phyloP scores from a whole-genome alignment of 2,113 vertebrate species.

The Ranitomeya variabilis region DNA sequence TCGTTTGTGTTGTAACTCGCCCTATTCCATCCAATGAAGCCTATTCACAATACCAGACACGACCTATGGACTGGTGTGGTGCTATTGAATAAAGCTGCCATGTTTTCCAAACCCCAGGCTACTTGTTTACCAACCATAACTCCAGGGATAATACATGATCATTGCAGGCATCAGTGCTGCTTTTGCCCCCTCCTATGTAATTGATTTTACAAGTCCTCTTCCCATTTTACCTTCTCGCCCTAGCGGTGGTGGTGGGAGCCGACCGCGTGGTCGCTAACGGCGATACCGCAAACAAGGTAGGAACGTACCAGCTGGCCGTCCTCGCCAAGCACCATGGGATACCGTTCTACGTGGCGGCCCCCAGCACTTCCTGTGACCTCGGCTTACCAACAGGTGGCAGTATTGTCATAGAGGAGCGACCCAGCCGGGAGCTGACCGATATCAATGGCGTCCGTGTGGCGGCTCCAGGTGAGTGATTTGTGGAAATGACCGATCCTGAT shows the following conservation, averaged over 20 bases:
- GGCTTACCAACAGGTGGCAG: constrained; percentile 74
- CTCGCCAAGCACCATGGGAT: constrained; percentile 80
- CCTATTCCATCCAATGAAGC: too few species aligned
- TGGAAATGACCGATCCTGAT: too few species aligned
- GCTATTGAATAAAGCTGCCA: too few species aligned
- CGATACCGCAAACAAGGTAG: constrained; percentile 90
- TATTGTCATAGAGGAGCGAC: constrained; percentile 87
- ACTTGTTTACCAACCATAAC: too few species aligned
- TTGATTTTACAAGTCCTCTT: background rate
- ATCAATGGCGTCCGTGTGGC: constrained; percentile 80
- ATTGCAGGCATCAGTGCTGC: too few species aligned
- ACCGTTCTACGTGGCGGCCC: constrained; percentile 90
- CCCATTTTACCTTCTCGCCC: background rate
- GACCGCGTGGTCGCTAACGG: constrained; percentile 88
- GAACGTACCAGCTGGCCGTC: constrained; percentile 89
- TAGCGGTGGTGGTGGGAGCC: constrained; percentile 87
- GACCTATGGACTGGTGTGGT: too few species aligned
- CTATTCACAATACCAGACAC: too few species aligned
- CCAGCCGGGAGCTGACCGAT: constrained; percentile 80
- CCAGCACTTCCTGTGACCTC: constrained; percentile 86
- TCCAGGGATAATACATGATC: too few species aligned
- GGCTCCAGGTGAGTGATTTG: constrained; percentile 72
- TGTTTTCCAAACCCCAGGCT: too few species aligned
- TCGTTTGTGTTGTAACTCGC: too few species aligned
- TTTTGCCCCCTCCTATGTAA: too few species aligned